Conservation (phyloP, 2,797 vertebrate genomes). For the Sphaeramia orbicularis region DNA sequence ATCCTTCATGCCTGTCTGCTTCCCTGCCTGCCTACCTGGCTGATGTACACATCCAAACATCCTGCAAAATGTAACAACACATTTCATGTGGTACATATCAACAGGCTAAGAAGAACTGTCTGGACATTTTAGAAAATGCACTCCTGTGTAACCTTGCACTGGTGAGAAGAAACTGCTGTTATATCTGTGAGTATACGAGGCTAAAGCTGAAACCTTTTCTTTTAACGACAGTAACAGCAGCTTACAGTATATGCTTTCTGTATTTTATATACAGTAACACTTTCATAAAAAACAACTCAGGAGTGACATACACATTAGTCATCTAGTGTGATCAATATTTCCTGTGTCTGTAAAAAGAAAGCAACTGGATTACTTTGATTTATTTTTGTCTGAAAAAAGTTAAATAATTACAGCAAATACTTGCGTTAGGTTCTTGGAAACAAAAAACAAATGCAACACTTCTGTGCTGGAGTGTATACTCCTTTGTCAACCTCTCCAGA, state of each 20-base stretch:
- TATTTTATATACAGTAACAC: not conserved
- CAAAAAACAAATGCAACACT: not conserved
- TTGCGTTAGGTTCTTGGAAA: slow-evolving; percentile 11
- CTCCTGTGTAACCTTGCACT: not conserved
- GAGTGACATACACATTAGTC: not conserved
- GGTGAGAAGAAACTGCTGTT: not conserved
- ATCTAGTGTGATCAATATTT: not conserved
- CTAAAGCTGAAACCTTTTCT: not conserved
- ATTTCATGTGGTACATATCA: not conserved
- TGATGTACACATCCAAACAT: slow-evolving; percentile 9
- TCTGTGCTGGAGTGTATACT: not conserved
- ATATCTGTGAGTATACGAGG: not conserved
- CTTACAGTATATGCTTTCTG: not conserved
- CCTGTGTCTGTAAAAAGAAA: not conserved
- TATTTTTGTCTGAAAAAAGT: not conserved
- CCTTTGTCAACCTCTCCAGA: not conserved
- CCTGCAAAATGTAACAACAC: slow-evolving; percentile 10
- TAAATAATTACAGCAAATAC: not conserved
- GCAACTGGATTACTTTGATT: not conserved
- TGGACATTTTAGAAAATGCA: not conserved
- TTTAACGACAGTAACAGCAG: not conserved
- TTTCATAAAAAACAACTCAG: not conserved
- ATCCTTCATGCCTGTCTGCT: slow-evolving; percentile 47
- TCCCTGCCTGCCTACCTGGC: slow-evolving; percentile 17
- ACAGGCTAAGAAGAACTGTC: not conserved